phyloP scores from a whole-genome alignment of 2,797 vertebrate genomes.

The Denticeps clupeoides region DNA sequence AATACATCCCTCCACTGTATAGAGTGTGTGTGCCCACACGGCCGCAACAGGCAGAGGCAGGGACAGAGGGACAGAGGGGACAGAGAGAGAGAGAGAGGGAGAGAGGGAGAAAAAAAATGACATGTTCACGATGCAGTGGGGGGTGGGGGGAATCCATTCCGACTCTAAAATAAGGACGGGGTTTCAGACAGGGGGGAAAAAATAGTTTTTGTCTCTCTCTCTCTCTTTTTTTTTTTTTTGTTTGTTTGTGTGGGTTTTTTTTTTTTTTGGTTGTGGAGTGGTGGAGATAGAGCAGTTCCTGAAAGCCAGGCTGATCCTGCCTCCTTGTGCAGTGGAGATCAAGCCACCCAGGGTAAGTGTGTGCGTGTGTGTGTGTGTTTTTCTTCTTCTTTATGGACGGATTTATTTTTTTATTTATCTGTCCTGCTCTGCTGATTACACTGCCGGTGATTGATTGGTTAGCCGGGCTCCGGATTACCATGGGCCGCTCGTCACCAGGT shows the following conservation, averaged over 20 bases:
- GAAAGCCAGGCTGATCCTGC: constrained; percentile 25
- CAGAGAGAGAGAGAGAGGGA: constrained; percentile 63
- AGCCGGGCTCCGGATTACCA: constrained; percentile 65
- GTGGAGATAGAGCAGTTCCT: too few relatives aligned
- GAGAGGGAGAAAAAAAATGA: constrained; percentile 49
- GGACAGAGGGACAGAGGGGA: constrained; percentile 51
- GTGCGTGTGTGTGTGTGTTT: too few relatives aligned
- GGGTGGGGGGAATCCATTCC: constrained; percentile 39
- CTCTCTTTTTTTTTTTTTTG: constrained; percentile 10
- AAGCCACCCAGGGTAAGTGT: too few relatives aligned
- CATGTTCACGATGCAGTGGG: constrained; percentile 55
- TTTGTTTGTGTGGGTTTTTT: constrained; percentile 5
- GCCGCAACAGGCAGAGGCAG: constrained; percentile 61
- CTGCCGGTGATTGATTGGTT: constrained; percentile 74
- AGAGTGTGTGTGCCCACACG: constrained; percentile 53
- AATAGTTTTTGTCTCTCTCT: constrained; percentile 24
- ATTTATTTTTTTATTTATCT: constrained; percentile 43
- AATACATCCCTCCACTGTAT: constrained; percentile 56
- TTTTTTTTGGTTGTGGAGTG: constrained; percentile 6
- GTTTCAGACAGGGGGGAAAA: constrained; percentile 28
- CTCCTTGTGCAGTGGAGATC: constrained; percentile 47
- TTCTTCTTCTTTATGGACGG: constrained; percentile 15
- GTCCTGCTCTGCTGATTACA: constrained; percentile 59
- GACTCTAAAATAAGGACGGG: constrained; percentile 37
- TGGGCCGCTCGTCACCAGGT: constrained; percentile 67